Conservation (phyloP, 2,888 invertebrate species). For the Drosophila longiperda region DNA sequence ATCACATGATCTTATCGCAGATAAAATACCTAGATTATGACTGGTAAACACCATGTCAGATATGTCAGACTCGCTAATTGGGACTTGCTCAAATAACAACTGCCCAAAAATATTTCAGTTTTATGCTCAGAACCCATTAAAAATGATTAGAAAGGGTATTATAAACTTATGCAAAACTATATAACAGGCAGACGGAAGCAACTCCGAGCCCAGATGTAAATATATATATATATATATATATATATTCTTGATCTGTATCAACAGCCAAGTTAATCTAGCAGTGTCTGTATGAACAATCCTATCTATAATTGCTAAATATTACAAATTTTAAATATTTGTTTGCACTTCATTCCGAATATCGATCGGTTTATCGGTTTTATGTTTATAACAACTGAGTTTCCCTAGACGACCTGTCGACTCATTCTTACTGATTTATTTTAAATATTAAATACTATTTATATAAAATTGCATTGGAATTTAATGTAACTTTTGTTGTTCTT, state of each 20-base stretch:
- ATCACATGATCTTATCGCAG: constrained; percentile 39
- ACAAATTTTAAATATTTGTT: no score
- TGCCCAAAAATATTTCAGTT: background rate
- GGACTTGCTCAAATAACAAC: background rate
- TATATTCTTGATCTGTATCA: background rate
- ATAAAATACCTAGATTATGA: constrained; percentile 11
- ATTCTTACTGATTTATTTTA: background rate
- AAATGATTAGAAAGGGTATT: background rate
- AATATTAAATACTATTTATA: background rate
- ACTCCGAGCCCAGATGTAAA: background rate
- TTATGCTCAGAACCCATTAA: no score
- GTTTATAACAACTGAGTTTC: background rate
- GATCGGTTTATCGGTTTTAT: background rate
- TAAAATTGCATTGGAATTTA: background rate
- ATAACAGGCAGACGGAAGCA: background rate
- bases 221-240: background rate
- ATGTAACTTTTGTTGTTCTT: background rate
- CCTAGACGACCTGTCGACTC: background rate
- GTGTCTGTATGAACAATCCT: background rate
- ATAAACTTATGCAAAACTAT: background rate
- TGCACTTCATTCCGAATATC: no score
- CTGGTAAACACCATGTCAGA: background rate
- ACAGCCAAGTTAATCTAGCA: background rate
- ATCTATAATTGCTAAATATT: no score
- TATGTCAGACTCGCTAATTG: background rate